Base-by-base conservation (phyloP, 2,888 invertebrate species). In the Temnothorax rugatulus region DNA sequence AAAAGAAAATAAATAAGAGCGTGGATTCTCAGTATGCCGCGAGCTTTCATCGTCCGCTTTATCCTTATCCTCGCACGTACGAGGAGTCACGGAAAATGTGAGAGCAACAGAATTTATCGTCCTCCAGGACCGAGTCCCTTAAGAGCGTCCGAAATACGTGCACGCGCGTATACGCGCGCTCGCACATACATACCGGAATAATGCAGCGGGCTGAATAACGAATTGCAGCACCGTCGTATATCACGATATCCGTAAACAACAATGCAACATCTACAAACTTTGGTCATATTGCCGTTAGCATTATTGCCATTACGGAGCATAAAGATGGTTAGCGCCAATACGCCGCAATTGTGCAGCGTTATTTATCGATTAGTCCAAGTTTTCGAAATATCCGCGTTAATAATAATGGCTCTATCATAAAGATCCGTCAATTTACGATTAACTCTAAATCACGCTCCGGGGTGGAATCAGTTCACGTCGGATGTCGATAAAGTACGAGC, bases 11-110 rank as follows among this genome's bases (percentile, higher is more conserved):
- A 76, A 79, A 86, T 76, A 75, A 84, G 76, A 77, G 54, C 66
- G 61, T 34, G 82, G 79, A 84, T 84, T 69, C 69, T 82, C 63
- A 75, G 86, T 84, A 82, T 66, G 87, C 83, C 87, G 66, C 82
- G 82, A 87, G 90, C 89, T 91, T 90, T 90, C 91, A 90, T 90
- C 91, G 90, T 91, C 88, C 87, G 90, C 90, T 90, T 91, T 86
- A 88, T 90, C 90, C 88, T 90, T 90, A 91, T 90, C 90, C 90
- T 74, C 61, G 76, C 82, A 84, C 86, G 82, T 86, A 84, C 84
- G 59, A 75, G 41, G 84, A 84, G 87, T 86, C 82, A 84, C 77
- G 75, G 83, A 73, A 75, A 77, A 73, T 84, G 73, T 81, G 85
- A 85, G 87, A 85, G 88, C 82, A 83, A 77, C 85, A 88, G 79